Base-by-base conservation (phyloP, 2,888 invertebrate species). In the Lymantria dispar region DNA sequence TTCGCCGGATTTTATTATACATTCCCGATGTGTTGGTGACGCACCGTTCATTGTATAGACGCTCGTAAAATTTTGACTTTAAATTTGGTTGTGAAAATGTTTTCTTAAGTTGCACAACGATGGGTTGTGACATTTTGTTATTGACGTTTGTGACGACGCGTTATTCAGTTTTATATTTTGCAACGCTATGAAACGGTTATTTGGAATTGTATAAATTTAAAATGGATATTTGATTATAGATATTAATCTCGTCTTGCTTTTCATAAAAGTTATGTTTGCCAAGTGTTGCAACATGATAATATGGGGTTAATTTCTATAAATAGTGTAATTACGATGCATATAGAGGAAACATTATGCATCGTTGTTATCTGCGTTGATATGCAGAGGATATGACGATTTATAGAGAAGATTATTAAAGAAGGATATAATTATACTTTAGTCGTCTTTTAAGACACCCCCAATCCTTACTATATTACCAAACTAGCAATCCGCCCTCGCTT, bases 1-100 rank as follows among this genome's bases (percentile, higher is more conserved):
- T 74, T 62, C 71, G 52, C 67, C 64, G 71, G 72, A 78, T 84
- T 83, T 80, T 78, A 80, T 84, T 79, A 80, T 80, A 72, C 71
- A 70, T 70, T 74, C 62, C 68, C 76, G 78, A 79, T 78, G 68
- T 83, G 81, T 65, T 68, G 59, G 64, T 78, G 86, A 86, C 83
- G 74, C 67, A 58, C 54, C 62, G 60, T 64, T 81, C 80, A 81
- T 84, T 83, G 80, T 81, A 76, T 76, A 75, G 80, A 68, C 64
- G 69, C 68, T 68, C 68, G 74, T 80, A 76, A 78, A 78, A 76
- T 70, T 62, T 51, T 44, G 58, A 66, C 62, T 67, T 68, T 68
- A 69, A 59, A 62, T 61, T 61, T 64, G 62, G 64, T 58, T 56
- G 62, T 49, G 56, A 50, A 65, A 64, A 64, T 62, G 47, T 49